These are phyloP conservation scores for Drosophila chauvacae DNA, from an alignment of 1,140 invertebrate species.

Conservation along the genomic window DNA sequence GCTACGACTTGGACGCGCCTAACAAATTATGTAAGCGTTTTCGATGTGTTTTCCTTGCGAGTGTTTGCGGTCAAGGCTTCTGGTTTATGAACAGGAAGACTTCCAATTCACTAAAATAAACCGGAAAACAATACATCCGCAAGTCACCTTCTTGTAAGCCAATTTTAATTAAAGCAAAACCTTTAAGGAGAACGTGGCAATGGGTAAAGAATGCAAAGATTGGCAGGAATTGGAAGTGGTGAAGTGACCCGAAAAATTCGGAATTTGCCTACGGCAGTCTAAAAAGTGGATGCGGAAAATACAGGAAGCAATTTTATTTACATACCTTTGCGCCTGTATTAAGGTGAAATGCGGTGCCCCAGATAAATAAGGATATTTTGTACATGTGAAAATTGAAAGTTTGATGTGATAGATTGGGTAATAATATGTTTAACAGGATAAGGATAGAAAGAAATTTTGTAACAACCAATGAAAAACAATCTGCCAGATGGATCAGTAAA, in stretches of 20 bases:
- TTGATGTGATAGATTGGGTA: no score
- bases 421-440: neutral
- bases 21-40: conserved; percentile 66
- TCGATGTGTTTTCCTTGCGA: conserved; percentile 14
- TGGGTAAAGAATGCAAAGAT: conserved; percentile 25
- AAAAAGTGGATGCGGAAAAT: conserved; percentile 35
- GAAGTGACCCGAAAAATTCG: conserved; percentile 44
- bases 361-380: neutral
- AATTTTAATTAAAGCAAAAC: conserved; percentile 66
- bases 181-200: conserved; percentile 31
- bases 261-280: conserved; percentile 23
- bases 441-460: neutral
- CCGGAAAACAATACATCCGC: conserved; percentile 9
- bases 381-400: neutral
- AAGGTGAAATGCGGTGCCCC: conserved; percentile 2
- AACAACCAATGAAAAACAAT: no score
- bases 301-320: conserved; percentile 21
- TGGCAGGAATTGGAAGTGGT: conserved; percentile 15
- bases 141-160: conserved; percentile 23
- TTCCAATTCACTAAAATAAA: conserved; percentile 18
- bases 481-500: no score
- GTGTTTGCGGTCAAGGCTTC: conserved; percentile 9
- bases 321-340: conserved; percentile 2
- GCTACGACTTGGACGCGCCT: conserved; percentile 47
- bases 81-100: conserved; percentile 64